Evolutionary conservation across 2,113 vertebrate species (phyloP), one percentile per base, ranked within the genome.

Genomic region (Tapirus terrestris): DNA sequence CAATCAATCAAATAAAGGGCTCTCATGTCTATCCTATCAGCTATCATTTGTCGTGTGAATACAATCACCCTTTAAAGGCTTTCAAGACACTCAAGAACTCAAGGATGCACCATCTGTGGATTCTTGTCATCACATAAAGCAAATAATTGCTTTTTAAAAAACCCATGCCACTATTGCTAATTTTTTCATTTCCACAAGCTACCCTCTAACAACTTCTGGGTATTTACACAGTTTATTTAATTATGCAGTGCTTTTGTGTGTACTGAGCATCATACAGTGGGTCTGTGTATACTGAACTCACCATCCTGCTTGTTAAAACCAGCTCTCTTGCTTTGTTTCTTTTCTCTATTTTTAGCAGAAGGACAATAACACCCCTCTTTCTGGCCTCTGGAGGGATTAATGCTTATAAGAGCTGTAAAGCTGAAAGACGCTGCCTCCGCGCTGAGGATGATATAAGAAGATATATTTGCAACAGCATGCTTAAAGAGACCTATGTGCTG

Each of bases 221-320:
- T 97, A 90, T 97, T 98, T 96, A 96, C 80, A 92, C 76, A 97
- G 96, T 61, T 61, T 89, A 92, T 97, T 96, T 97, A 94, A 97
- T 97, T 97, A 98, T 63, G 70, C 48, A 20, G 23, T 45, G 65
- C 31, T 67, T 90, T 73, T 39, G 63, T 97, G 84, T 90, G n/a
- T 88, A 72, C 60, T 82, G 92, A 94, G 45, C 82, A 94, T 86
- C 68, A 58, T 25, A 76, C 33, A 92, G 51, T 25, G 58, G 29
- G 48, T 80, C 61, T 36, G 45, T 33, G 48, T n/a, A 87, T 63
- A 65, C 7, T n/a, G 70, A 84, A 61, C 36, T 33, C 43, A 0
- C 63, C 61, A 85, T 67, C 63, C 29, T 67, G 90, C 77, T 58
- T 83, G 96, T 96, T 61, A 76, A 80, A 96, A 67, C n/a, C 83